Evolutionary conservation across 2,888 invertebrate genomes (phyloP).

Genomic region (Coleophora flavipennella): DNA sequence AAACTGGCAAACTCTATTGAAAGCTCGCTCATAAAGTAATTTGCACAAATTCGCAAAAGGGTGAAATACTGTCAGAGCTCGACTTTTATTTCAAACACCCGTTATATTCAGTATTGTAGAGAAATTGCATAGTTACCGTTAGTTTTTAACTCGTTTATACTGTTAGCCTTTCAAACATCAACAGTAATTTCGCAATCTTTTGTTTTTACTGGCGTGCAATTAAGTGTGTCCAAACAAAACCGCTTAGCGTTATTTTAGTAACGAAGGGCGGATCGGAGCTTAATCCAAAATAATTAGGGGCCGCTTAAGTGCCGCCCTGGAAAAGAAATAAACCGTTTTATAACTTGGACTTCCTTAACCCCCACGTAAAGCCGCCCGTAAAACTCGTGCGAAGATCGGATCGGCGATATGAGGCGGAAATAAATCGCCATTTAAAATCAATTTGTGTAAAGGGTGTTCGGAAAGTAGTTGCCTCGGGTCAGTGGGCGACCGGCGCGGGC

Average conservation of each 20-base stretch:
- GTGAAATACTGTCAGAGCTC: constrained; percentile 44
- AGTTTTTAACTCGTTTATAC: constrained; percentile 19
- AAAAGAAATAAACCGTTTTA: constrained; percentile 71
- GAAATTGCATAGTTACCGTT: constrained; percentile 36
- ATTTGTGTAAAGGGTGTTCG: constrained; percentile 67
- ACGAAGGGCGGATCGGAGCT: constrained; percentile 4
- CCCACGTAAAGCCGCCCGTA: constrained; percentile 64
- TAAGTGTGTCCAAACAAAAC: not conserved
- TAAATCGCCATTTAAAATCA: constrained; percentile 73
- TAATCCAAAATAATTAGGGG: constrained; percentile 56
- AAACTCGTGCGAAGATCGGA: constrained; percentile 69
- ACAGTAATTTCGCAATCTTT: too few relatives aligned
- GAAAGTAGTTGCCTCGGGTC: constrained; percentile 50
- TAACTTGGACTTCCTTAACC: constrained; percentile 65
- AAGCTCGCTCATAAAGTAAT: constrained; percentile 63
- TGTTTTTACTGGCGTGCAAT: not conserved
- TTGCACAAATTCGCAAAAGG: constrained; percentile 70
- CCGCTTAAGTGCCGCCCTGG: constrained; percentile 43
- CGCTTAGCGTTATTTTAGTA: not conserved
- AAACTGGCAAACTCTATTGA: constrained; percentile 43
- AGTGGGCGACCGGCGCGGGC: constrained; percentile 11
- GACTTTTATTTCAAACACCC: constrained; percentile 51
- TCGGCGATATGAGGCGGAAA: constrained; percentile 70
- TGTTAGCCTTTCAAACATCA: too few relatives aligned
- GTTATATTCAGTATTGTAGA: constrained; percentile 41